Conservation (phyloP, 2,113 vertebrate genomes). For the Sterna hirundo region DNA sequence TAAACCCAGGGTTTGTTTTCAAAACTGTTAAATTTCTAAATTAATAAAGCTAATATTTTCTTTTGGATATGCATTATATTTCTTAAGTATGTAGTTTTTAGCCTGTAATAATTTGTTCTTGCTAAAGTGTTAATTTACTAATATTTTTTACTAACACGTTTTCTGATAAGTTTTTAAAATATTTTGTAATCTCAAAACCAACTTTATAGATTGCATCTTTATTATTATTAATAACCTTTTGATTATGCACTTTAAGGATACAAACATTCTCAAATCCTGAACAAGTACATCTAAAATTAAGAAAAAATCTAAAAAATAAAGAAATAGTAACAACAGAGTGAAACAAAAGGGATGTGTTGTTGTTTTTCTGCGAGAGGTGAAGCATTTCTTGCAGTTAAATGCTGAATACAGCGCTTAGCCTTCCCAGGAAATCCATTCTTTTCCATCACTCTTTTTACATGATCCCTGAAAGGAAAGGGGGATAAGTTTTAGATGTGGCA, state of each 20-base stretch:
- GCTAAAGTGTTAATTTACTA: not conserved
- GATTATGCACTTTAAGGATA: not conserved
- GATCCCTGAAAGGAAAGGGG: not conserved
- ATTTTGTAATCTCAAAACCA: not conserved
- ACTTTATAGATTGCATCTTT: not conserved
- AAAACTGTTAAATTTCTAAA: not conserved
- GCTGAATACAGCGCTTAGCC: not conserved
- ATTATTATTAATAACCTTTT: not conserved
- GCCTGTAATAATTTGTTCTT: not conserved
- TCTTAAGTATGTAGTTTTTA: not conserved
- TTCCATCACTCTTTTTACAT: not conserved
- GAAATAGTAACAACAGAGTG: not conserved
- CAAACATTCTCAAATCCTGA: not conserved
- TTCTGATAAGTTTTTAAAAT: not conserved
- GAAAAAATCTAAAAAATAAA: not conserved
- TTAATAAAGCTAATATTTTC: not conserved
- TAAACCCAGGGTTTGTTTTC: not conserved
- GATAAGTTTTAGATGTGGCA: not conserved
- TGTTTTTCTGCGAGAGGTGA: not conserved
- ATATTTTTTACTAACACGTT: not conserved
- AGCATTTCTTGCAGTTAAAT: constrained; percentile 6
- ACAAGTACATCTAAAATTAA: not conserved
- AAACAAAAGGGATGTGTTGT: not conserved
- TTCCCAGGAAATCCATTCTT: constrained; percentile 13
- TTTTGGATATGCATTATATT: not conserved